A percentile compares a stretch with the other conserved stretches of the same genome.
Evolutionary conservation across 2,888 invertebrate species (phyloP).

Genomic region (Laothoe populi): DNA sequence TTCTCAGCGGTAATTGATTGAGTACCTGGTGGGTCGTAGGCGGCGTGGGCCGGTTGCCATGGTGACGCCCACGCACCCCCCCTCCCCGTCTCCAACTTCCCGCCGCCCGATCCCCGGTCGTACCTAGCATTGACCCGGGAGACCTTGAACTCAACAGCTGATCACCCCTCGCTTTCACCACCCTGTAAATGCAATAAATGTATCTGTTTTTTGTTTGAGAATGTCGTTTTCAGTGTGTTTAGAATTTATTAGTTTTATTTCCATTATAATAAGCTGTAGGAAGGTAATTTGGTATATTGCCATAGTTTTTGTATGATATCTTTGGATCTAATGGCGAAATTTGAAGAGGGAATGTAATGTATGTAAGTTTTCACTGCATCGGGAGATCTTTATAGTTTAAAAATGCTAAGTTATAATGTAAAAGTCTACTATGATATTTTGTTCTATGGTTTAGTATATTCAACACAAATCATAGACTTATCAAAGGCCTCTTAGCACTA

Average conservation of each 20-base stretch:
- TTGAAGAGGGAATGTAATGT: too few species aligned
- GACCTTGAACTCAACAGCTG: constrained; percentile 80
- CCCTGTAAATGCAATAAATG: constrained; percentile 28
- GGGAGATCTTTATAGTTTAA: too few species aligned
- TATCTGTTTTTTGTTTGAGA: constrained; percentile 7
- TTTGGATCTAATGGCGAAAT: too few species aligned
- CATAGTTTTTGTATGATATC: too few species aligned
- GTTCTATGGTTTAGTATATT: too few species aligned
- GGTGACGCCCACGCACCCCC: constrained; percentile 70
- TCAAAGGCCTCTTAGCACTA: too few species aligned
- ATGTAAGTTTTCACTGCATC: too few species aligned
- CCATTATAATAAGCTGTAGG: too few species aligned
- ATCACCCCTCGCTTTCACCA: constrained; percentile 58
- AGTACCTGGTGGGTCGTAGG: constrained; percentile 71
- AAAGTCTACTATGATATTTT: too few species aligned
- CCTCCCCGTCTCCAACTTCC: constrained; percentile 40
- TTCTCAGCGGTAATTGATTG: constrained; percentile 74
- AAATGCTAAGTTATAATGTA: too few species aligned
- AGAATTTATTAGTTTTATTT: background rate
- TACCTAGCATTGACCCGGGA: constrained; percentile 73
- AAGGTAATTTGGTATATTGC: too few species aligned
- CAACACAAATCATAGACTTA: too few species aligned
- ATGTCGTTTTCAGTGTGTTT: background rate
- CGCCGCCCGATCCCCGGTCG: constrained; percentile 33
- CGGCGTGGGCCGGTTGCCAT: constrained; percentile 76